Base-by-base conservation (phyloP, 2,113 vertebrate species). In the Arenaria interpres region DNA sequence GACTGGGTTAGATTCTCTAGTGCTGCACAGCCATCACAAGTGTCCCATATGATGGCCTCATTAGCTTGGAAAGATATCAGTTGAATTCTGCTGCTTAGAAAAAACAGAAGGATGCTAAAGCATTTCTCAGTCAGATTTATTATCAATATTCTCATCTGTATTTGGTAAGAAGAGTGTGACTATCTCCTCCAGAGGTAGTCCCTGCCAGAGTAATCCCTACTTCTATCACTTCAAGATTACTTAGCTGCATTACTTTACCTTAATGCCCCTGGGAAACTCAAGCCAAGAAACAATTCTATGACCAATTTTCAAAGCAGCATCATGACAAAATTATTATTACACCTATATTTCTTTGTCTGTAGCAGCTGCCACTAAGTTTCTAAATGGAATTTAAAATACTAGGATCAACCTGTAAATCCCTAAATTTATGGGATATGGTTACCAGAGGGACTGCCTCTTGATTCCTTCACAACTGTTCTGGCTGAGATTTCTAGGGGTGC, bases 321-420 rank as follows among this genome's bases (percentile, higher is more conserved):
- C 53, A 59, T 66, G 71, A 95, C 66, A 79, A 91, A 96, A 96
- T 82, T 88, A 88, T 91, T 89, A 95, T 85, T 82, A 60, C 19
- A 89, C 27, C 66, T 48, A 57, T 96, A 91, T 88, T 95, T 89
- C 62, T 93, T 48, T 10, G 30, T 73, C 53, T 91, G 32, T 45
- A 89, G 74, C 53, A 96, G 57, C 75, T 95, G 81, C 78, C 54
- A 19, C 54, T 88, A 50, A 32, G 45, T 91, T 94, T 95, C 32
- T 88, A 94, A 92, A 90, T 73, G 27, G 71, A 85, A 30, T 93
- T 96, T 85, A 90, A 96, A 96, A 96, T 80, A 50, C 67, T 66
- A 62, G 78, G 78, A 95, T 96, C 71, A 96, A 43, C 59, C 27
- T 69, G 63, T 71, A 93, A 93, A 95, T 79, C 89, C 79, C 54